A percentile compares a stretch with the other conserved stretches of the same genome.
Evolutionary conservation across 2,797 vertebrate genomes (phyloP).

Genomic region (Phataginus tetradactyla): DNA sequence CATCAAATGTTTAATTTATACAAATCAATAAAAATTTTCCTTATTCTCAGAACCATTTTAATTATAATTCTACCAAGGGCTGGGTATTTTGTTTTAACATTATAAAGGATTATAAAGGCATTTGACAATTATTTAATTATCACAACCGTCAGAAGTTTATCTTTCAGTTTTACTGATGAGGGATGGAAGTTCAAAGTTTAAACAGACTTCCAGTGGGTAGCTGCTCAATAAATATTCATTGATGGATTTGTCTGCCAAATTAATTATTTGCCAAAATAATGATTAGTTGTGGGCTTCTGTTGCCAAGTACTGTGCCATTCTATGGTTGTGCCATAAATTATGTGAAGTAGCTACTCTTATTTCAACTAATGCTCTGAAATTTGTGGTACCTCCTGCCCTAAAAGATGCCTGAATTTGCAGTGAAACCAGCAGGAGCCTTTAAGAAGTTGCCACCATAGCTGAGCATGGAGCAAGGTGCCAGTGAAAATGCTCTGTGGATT

Average conservation of each 20-base stretch:
- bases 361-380: constrained; percentile 11
- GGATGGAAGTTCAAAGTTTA: not conserved
- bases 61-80: not conserved
- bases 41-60: constrained; percentile 12
- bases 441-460: not conserved
- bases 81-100: not conserved
- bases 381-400: constrained; percentile 29
- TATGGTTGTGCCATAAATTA: not conserved
- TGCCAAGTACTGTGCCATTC: not conserved
- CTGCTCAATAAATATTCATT: constrained; percentile 40
- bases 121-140: not conserved
- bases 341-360: constrained; percentile 39
- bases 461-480: not conserved
- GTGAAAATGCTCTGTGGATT: not conserved
- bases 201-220: not conserved
- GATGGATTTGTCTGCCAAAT: not conserved
- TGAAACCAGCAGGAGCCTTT: not conserved
- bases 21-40: not conserved
- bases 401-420: not conserved
- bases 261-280: not conserved
- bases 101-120: no score
- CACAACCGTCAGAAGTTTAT: not conserved
- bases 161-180: constrained; percentile 10
- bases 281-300: not conserved
- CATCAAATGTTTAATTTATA: not conserved